Evolutionary conservation across 2,113 vertebrate species (phyloP).

Genomic region (Lamprologus lemairii): DNA sequence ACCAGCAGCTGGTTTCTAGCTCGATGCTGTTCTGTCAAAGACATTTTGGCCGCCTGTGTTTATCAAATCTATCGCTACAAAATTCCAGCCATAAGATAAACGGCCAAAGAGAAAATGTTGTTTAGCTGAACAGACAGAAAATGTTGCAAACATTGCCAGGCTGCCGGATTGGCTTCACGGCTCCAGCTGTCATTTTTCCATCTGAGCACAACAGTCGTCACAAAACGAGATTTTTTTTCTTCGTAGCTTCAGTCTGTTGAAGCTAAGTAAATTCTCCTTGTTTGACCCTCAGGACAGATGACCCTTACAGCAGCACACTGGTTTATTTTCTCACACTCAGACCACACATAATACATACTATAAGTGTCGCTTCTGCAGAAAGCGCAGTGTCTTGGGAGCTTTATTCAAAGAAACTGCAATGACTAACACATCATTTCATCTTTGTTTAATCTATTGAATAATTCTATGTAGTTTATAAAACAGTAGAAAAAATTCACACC

Average conservation of each 20-base stretch:
- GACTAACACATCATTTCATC: rapidly evolving
- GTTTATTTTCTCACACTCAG: background rate
- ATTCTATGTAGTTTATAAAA: background rate
- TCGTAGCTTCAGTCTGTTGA: background rate
- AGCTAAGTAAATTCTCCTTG: background rate
- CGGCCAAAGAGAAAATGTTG: slow-evolving; percentile 17
- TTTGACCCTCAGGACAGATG: background rate
- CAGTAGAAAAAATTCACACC: background rate
- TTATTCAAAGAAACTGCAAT: background rate
- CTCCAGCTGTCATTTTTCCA: background rate
- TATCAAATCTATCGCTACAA: slow-evolving; percentile 25
- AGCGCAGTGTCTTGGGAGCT: background rate
- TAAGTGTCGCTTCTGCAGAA: background rate
- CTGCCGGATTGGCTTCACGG: background rate
- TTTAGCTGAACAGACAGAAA: slow-evolving; percentile 25
- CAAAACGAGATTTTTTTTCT: background rate
- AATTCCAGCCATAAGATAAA: slow-evolving; percentile 41
- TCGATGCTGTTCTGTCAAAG: slow-evolving; percentile 21
- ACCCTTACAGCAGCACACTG: background rate
- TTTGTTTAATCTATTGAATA: background rate
- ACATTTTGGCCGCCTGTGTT: slow-evolving; percentile 18
- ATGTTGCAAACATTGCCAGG: background rate
- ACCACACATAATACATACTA: background rate
- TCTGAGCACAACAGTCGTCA: background rate
- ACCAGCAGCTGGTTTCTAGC: slow-evolving; percentile 33